These are phyloP conservation scores for Falco concolor DNA, from an alignment of 2,797 vertebrate genomes.

Conservation along the genomic window DNA sequence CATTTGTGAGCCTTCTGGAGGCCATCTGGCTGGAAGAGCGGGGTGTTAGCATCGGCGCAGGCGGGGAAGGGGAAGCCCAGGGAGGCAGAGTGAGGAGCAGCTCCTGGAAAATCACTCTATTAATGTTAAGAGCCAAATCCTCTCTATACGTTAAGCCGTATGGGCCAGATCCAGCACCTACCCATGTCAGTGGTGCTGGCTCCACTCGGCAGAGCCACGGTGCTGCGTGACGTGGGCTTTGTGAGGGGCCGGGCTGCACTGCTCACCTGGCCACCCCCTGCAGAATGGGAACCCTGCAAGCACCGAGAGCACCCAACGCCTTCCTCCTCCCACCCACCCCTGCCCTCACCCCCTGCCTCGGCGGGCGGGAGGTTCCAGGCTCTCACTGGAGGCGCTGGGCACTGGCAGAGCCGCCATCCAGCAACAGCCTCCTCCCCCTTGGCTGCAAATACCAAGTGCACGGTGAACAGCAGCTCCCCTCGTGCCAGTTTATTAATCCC, in stretches of 20 bases:
- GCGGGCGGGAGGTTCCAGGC: neutral
- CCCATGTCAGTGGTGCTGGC: fast-evolving
- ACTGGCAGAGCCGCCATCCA: neutral
- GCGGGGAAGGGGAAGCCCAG: neutral
- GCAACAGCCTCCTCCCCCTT: neutral
- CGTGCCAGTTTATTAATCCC: neutral
- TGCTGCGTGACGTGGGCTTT: neutral
- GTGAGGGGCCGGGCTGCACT: neutral
- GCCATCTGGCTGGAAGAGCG: neutral
- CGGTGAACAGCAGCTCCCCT: neutral
- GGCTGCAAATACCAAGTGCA: fast-evolving
- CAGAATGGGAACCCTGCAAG: fast-evolving
- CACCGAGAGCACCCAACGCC: fast-evolving
- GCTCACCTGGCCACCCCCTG: neutral
- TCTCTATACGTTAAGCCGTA: fast-evolving
- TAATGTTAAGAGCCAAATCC: neutral
- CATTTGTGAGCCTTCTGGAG: slow-evolving; percentile 18
- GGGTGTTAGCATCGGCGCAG: neutral
- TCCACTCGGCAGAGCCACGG: fast-evolving
- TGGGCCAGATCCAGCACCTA: fast-evolving
- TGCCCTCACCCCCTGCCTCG: fast-evolving
- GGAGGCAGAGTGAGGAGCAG: neutral
- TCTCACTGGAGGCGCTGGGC: neutral
- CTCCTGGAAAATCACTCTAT: neutral
- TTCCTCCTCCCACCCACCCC: neutral